Conservation (phyloP, 1,140 invertebrate species). For the Hypsibius dujardini region DNA sequence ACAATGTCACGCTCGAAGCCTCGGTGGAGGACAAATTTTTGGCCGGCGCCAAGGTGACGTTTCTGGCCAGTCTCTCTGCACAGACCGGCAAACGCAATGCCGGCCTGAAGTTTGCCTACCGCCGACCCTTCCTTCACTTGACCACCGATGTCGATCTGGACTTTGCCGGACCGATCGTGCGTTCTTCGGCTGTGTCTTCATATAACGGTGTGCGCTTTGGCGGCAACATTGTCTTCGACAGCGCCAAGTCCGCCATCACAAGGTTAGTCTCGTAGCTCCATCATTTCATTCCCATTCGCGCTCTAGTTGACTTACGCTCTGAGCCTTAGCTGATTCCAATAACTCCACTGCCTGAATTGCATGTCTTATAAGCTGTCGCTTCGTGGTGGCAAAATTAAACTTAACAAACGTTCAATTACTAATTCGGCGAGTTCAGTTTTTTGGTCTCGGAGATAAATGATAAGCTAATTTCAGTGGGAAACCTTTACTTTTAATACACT, state of each 20-base stretch:
- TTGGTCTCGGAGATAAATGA: too few species aligned
- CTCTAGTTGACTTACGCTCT: too few species aligned
- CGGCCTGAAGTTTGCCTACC: constrained; percentile 46
- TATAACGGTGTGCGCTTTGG: constrained; percentile 15
- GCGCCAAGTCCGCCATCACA: constrained; percentile 14
- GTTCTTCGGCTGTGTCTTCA: constrained; percentile 33
- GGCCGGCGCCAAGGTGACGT: constrained; percentile 68
- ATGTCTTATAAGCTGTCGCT: too few species aligned
- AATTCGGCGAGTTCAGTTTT: too few species aligned
- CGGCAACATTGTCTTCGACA: neutral
- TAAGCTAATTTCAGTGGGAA: too few species aligned
- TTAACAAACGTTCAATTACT: too few species aligned
- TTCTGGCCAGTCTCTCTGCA: constrained; percentile 79
- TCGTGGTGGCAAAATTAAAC: too few species aligned
- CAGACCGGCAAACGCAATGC: constrained; percentile 54
- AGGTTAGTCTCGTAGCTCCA: neutral
- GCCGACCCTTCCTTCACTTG: constrained; percentile 58
- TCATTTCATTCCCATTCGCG: too few species aligned
- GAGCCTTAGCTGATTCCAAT: too few species aligned
- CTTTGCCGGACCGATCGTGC: constrained; percentile 61
- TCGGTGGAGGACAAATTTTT: constrained; percentile 68
- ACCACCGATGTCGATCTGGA: constrained; percentile 79
- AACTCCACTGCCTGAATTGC: too few species aligned
- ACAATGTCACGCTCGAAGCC: constrained; percentile 75
- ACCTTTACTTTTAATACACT: too few species aligned